phyloP scores from a whole-genome alignment of 2,797 vertebrate species.

The Nasua narica region DNA sequence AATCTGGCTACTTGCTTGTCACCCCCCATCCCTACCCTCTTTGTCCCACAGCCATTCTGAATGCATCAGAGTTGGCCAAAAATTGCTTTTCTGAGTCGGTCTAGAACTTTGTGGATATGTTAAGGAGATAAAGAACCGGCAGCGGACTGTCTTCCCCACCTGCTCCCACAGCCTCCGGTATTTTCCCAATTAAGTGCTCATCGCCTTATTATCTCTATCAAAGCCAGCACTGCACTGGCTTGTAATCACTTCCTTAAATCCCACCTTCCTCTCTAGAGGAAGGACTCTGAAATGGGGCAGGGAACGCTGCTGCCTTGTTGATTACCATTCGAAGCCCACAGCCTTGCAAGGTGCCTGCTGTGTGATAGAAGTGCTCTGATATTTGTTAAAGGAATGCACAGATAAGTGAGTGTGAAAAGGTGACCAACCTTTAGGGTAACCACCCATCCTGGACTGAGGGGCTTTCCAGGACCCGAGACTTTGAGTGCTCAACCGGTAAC shows the following conservation, averaged over 20 bases:
- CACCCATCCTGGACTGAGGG: neutral
- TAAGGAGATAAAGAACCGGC: neutral
- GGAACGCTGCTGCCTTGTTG: neutral
- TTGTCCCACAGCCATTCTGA: neutral
- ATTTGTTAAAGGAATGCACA: neutral
- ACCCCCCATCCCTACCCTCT: neutral
- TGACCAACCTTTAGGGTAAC: neutral
- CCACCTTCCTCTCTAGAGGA: neutral
- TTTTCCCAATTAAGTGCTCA: conserved; percentile 19
- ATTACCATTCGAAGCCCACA: neutral
- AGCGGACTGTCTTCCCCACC: neutral
- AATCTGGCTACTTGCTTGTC: neutral
- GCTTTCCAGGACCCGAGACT: neutral
- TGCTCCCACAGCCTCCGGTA: neutral
- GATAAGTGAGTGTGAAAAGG: neutral
- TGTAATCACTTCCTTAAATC: conserved; percentile 25
- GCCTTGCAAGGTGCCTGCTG: neutral
- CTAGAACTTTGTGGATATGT: neutral
- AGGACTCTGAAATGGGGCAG: neutral
- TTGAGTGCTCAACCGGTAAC: neutral
- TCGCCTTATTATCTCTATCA: neutral
- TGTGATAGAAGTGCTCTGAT: neutral
- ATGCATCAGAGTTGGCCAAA: neutral
- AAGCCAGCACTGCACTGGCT: neutral
- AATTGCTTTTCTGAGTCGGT: conserved; percentile 1